A percentile compares a stretch with the other conserved stretches of the same genome.
These are phyloP conservation scores for Erebia palarica DNA, from an alignment of 2,888 invertebrate species.

Conservation along the genomic window DNA sequence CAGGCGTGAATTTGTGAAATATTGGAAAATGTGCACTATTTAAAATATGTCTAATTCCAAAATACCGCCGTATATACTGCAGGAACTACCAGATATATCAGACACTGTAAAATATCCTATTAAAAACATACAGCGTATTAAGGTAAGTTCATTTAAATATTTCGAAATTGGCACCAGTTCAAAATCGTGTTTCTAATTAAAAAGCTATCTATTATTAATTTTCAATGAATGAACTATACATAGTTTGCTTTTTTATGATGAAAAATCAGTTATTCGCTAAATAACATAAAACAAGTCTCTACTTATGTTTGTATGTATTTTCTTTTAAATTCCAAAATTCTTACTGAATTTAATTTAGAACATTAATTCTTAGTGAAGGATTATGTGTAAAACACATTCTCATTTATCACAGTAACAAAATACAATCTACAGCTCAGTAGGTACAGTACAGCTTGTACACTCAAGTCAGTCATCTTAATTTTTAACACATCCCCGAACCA, in stretches of 20 bases:
- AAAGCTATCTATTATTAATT: background rate
- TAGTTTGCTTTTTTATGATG: background rate
- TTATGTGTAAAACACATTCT: too few relatives aligned
- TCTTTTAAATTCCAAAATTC: background rate
- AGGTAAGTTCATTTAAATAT: constrained; percentile 75
- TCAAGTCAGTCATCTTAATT: too few relatives aligned
- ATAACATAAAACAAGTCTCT: background rate
- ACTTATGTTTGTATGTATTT: background rate
- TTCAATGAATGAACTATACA: background rate
- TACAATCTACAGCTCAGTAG: too few relatives aligned
- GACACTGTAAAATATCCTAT: constrained; percentile 83
- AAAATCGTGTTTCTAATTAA: constrained; percentile 42
- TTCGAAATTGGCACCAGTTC: constrained; percentile 54
- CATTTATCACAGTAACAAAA: too few relatives aligned
- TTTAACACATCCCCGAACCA: too few relatives aligned
- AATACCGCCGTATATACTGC: constrained; percentile 74
- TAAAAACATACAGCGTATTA: constrained; percentile 87
- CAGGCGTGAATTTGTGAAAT: constrained; percentile 21
- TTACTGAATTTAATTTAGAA: background rate
- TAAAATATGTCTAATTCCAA: constrained; percentile 62
- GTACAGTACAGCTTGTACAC: too few relatives aligned
- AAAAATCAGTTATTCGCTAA: background rate
- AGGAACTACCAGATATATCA: constrained; percentile 83
- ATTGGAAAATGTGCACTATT: constrained; percentile 38
- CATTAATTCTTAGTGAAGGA: too few relatives aligned